Percentiles rank a stretch among this genome's conserved stretches.
phyloP scores from a whole-genome alignment of 2,888 invertebrate species.

The Shargacucullia verbasci region DNA sequence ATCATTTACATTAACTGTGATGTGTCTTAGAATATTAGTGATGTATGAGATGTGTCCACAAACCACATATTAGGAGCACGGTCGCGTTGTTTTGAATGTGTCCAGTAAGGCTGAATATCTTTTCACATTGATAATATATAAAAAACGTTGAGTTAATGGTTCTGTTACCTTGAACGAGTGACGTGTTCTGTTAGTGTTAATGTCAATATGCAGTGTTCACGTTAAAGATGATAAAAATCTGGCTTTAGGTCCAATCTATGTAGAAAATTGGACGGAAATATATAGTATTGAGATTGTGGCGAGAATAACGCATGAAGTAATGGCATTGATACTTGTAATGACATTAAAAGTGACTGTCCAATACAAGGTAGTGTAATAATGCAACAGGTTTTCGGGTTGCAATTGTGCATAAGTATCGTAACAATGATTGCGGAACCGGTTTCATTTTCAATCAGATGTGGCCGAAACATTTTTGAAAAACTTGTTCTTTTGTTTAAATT shows the following conservation, averaged over 20 bases:
- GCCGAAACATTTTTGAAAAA: background rate
- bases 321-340: constrained; percentile 6
- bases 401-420: constrained; percentile 10
- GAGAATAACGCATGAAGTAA: background rate
- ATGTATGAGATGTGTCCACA: constrained; percentile 21
- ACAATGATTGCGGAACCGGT: constrained; percentile 13
- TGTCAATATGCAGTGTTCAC: no score
- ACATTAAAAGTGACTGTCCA: background rate
- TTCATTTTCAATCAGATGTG: background rate
- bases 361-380: constrained; percentile 17
- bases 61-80: constrained; percentile 5
- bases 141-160: background rate
- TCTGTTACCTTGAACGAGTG: no score
- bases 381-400: constrained; percentile 20
- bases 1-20: constrained; percentile 11
- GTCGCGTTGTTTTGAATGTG: background rate
- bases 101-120: constrained; percentile 1
- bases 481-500: background rate
- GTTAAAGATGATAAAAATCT: no score
- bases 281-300: background rate
- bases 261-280: background rate
- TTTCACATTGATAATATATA: background rate
- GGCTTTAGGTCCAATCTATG: no score
- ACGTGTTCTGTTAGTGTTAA: no score
- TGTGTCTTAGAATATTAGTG: constrained; percentile 20